Evolutionary conservation across 2,888 invertebrate genomes (phyloP), one percentile per base, ranked within the genome.

Genomic region (Drosophila birchii): DNA sequence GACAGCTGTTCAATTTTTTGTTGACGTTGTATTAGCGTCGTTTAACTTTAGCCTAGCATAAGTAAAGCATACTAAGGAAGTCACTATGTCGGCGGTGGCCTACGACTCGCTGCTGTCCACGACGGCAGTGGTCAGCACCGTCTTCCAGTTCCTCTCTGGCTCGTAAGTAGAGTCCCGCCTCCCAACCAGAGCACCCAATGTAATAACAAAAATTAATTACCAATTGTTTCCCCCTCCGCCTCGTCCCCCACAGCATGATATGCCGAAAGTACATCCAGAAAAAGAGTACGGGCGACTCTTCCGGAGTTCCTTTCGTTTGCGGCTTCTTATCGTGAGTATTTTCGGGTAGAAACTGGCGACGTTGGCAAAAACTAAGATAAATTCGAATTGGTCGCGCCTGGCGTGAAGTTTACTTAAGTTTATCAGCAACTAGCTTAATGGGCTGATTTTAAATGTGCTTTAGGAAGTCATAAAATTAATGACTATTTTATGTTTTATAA

Each of bases 121-220:
- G 20, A 90, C 95, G 47, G 97, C 97, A 41, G 96, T 96, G 53
- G 92, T 95, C 71, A 95, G 96, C 76, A 97, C 97, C 18, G 94
- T 97, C 79, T 93, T 96, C 72, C 97, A 97, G 91, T 97, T 97
- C 94, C 93, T 97, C 81, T 96, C 97, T 70, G 97, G 97, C 93
- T 94, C 95, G 97, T 97, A 94, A 95, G 96, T 95, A 73, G 39
- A 73, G 39, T 16, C 7, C 6, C 34, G 20, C n/a, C 23, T 20
- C 20, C 20, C 32, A 4, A n/a, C 62, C 39, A 49, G 26, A 53
- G 39, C 68, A 26, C 18, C 18, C 4, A 38, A 32, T 7, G 51
- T 38, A 44, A 44, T 36, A 34, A 26, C 14, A 34, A 41, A 34
- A 41, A 54, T 54, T 16, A 59, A 34, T 20, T 38, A 5, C 26